phyloP scores from a whole-genome alignment of 2,113 vertebrate genomes.

The Pimephales promelas region DNA sequence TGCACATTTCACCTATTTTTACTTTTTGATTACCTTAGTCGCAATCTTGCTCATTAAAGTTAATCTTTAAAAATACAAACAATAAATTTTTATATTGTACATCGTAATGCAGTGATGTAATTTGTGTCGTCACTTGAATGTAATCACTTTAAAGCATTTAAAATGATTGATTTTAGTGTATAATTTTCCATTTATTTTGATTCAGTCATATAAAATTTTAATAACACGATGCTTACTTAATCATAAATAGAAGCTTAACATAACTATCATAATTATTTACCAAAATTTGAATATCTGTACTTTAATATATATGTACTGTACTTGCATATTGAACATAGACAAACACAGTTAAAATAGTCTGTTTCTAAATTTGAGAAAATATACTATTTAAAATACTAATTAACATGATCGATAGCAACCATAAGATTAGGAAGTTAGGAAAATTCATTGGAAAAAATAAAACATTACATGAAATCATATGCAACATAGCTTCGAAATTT shows the following conservation, averaged over 20 bases:
- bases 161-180: not conserved
- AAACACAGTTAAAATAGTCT: not conserved
- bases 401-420: not conserved
- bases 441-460: conserved; percentile 3
- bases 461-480: not conserved
- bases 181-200: not conserved
- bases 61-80: not conserved
- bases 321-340: not conserved
- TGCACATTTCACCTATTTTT: no score
- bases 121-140: no score
- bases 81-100: not conserved
- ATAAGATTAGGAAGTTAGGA: conserved; percentile 20
- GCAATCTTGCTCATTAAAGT: no score
- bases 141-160: not conserved
- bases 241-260: not conserved
- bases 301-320: not conserved
- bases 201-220: not conserved
- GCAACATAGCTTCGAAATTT: no score
- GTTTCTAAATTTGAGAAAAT: not conserved
- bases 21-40: no score
- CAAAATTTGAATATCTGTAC: not conserved
- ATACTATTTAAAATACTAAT: not conserved
- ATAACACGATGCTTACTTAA: not conserved
- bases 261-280: not conserved
- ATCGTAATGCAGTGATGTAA: not conserved